Conservation (phyloP, 2,797 vertebrate genomes). For the Merluccius polli region DNA sequence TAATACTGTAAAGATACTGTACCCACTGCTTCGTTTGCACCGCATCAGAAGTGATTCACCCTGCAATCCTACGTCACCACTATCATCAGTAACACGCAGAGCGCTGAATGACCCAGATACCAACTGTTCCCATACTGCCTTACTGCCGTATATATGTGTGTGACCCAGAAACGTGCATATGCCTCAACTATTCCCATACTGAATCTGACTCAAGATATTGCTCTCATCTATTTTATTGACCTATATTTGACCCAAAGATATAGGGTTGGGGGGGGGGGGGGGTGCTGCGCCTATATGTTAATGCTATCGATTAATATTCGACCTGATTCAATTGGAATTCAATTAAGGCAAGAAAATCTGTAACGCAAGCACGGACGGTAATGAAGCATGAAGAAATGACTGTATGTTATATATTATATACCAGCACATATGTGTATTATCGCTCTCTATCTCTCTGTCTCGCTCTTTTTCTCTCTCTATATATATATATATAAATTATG, state of each 20-base stretch:
- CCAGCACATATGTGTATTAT: not conserved
- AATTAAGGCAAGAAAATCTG: not conserved
- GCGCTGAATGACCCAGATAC: constrained; percentile 67
- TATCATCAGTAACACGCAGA: constrained; percentile 53
- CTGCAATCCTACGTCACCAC: constrained; percentile 67
- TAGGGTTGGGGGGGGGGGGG: not conserved
- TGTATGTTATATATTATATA: too few species aligned
- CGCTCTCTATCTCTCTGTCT: not conserved
- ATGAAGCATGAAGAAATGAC: too few species aligned
- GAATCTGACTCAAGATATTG: constrained; percentile 56
- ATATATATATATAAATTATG: not conserved
- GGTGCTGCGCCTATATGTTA: not conserved
- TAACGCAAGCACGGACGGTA: not conserved
- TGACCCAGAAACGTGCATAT: constrained; percentile 70
- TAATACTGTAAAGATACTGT: too few species aligned
- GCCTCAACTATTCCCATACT: constrained; percentile 48
- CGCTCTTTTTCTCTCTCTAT: not conserved
- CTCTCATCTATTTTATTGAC: constrained; percentile 41
- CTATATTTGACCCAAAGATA: constrained; percentile 45
- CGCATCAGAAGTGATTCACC: constrained; percentile 58
- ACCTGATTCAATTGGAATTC: not conserved
- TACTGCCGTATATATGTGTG: constrained; percentile 56
- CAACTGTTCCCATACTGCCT: constrained; percentile 53
- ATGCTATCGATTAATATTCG: not conserved
- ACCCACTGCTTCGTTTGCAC: constrained; percentile 40